phyloP scores from a whole-genome alignment of 2,888 invertebrate genomes.

The Diplazon laetatorius region DNA sequence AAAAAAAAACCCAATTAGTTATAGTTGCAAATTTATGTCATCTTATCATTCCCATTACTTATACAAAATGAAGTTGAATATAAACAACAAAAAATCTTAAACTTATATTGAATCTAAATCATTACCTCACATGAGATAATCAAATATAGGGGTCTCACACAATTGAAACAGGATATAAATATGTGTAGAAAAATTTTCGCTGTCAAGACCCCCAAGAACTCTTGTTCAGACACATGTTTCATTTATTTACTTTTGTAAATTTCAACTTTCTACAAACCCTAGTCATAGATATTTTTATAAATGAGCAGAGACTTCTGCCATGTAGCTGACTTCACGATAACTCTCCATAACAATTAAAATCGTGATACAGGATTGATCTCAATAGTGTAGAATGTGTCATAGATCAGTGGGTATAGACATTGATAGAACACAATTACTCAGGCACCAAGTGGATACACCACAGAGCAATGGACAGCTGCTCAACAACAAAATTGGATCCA shows the following conservation, averaged over 20 bases:
- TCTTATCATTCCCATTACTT: too few species aligned
- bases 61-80: background rate
- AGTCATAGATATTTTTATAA: background rate
- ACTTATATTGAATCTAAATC: background rate
- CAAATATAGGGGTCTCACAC: too few species aligned
- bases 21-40: too few species aligned
- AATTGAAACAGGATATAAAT: too few species aligned
- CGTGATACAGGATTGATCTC: background rate
- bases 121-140: too few species aligned
- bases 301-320: background rate
- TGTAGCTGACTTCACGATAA: background rate
- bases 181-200: too few species aligned
- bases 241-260: too few species aligned
- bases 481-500: conserved; percentile 90
- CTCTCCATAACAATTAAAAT: background rate
- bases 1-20: background rate
- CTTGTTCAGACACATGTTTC: too few species aligned
- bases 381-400: background rate
- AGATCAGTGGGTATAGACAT: conserved; percentile 28
- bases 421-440: conserved; percentile 65
- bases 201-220: too few species aligned
- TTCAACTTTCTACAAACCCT: too few species aligned
- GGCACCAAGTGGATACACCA: conserved; percentile 83
- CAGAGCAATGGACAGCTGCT: conserved; percentile 88
- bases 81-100: background rate